These are phyloP conservation scores for Matsumyia berberina DNA, from an alignment of 2,888 invertebrate species.

Conservation along the genomic window DNA sequence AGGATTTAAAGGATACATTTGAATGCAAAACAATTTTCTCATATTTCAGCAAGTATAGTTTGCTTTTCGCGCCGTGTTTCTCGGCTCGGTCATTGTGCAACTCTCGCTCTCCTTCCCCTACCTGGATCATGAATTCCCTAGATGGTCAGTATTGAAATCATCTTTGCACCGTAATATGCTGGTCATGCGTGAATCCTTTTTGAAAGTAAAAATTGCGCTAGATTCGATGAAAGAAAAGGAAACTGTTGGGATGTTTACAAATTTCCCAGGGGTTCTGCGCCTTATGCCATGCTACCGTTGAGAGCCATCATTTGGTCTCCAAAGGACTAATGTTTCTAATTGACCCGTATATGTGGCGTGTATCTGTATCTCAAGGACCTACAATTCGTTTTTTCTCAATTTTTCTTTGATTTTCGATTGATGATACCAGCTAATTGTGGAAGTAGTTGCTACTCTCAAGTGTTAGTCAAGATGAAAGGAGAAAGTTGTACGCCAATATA, in stretches of 20 bases:
- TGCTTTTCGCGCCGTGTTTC: neutral
- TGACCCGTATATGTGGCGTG: constrained; percentile 51
- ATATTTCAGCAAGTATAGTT: constrained; percentile 20
- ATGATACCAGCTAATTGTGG: constrained; percentile 53
- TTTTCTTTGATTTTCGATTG: constrained; percentile 17
- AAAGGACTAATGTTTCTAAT: constrained; percentile 42
- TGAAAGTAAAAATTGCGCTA: constrained; percentile 22
- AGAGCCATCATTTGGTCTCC: constrained; percentile 41
- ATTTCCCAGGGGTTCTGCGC: constrained; percentile 47
- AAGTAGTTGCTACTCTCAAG: constrained; percentile 31
- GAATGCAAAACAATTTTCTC: constrained; percentile 56
- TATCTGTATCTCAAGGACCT: constrained; percentile 29
- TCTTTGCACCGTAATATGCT: constrained; percentile 33
- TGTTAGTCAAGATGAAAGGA: constrained; percentile 32
- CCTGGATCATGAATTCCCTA: constrained; percentile 41
- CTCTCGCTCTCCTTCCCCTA: constrained; percentile 8
- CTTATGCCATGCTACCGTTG: constrained; percentile 5
- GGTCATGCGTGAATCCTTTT: constrained; percentile 71
- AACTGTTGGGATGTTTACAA: constrained; percentile 16
- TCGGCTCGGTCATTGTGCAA: constrained; percentile 41
- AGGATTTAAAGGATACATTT: constrained; percentile 36
- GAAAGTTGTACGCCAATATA: constrained; percentile 42
- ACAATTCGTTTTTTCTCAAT: constrained; percentile 14
- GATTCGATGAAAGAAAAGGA: constrained; percentile 32
- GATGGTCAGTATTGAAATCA: constrained; percentile 53